Evolutionary conservation across 2,797 vertebrate genomes (phyloP), one percentile per base, ranked within the genome.

Genomic region (Meda fulgida): DNA sequence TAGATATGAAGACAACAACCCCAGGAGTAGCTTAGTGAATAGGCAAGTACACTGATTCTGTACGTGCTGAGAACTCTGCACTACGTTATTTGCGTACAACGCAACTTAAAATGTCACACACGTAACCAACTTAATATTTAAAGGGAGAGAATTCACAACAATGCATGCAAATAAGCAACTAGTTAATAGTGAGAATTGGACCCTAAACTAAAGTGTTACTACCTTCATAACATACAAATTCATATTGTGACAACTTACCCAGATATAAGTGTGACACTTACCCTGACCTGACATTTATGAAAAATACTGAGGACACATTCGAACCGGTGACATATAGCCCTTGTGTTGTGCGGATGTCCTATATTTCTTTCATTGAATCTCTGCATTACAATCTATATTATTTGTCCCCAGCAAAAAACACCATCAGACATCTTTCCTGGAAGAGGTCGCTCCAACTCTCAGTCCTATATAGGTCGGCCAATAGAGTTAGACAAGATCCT

Each of bases 401-500:
- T 78, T 69, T 81, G n/a, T 86, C 88, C 84, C 7, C 90, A 96
- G 94, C 97, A 97, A 93, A 99, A 99, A 92, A 95, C 93, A 79
- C 96, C 96, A 1, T 92, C 96, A 0, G 98, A 99, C 65, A 95
- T 96, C n/a, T 97, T 97, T 83, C 90, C 95, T 1, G 94, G 96
- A 29, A 92, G 97, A 87, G 97, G 97, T 72, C 96, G 98, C 13
- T 96, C 97, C 4, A 98, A 97, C 93, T 98, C 96, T 3, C 97
- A 98, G 91, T 97, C 97, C 0, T 97, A 99, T 85, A 90, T 97
- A 9, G 98, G 98, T 13, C 96, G 98, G 36, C 97, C 98, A 34
- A 98, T 99, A 85, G 96, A 98, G 29, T 94, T 99, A 4, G 98
- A 99, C 92, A 99, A 99, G 95, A 96, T 99, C 87, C 91, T 99